These are phyloP conservation scores for Chrysomallon squamiferum DNA, from an alignment of 1,140 invertebrate species.

Conservation along the genomic window DNA sequence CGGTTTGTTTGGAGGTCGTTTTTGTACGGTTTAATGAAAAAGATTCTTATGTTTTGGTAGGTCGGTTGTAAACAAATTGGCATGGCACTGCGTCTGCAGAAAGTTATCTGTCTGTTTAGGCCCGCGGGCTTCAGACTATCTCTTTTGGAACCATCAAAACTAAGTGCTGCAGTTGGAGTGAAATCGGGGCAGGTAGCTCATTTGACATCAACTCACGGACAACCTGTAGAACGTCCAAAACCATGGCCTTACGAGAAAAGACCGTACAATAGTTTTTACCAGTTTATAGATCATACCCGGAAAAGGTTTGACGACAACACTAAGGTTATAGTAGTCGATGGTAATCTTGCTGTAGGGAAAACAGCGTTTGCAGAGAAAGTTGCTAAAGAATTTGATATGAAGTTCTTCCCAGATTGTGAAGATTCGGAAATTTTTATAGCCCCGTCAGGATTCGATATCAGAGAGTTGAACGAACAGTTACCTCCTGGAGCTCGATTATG, in stretches of 20 bases:
- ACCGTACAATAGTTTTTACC: slow-evolving; percentile 24
- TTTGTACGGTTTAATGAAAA: too few species aligned
- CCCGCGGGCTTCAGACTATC: neutral
- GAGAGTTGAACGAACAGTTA: slow-evolving; percentile 39
- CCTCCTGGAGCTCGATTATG: slow-evolving; percentile 27
- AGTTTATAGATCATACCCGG: slow-evolving; percentile 28
- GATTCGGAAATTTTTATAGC: slow-evolving; percentile 27
- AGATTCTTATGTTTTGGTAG: too few species aligned
- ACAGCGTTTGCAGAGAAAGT: slow-evolving; percentile 44
- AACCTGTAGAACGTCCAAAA: slow-evolving; percentile 14
- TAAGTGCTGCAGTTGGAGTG: neutral
- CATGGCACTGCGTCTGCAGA: slow-evolving; percentile 11
- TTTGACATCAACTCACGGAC: slow-evolving; percentile 21
- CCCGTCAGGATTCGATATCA: slow-evolving; percentile 32
- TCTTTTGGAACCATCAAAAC: neutral
- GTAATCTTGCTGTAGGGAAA: slow-evolving; percentile 47
- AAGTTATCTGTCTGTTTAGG: neutral
- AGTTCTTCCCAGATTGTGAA: slow-evolving; percentile 33
- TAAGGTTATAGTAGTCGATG: slow-evolving; percentile 50
- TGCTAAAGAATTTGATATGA: slow-evolving; percentile 49
- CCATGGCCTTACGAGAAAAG: slow-evolving; percentile 31
- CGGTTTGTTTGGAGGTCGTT: too few species aligned
- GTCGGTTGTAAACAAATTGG: neutral
- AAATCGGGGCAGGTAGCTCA: slow-evolving; percentile 24
- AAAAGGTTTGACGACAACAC: slow-evolving; percentile 49